phyloP scores from a whole-genome alignment of 2,113 vertebrate genomes.

The Malurus cyaneus region DNA sequence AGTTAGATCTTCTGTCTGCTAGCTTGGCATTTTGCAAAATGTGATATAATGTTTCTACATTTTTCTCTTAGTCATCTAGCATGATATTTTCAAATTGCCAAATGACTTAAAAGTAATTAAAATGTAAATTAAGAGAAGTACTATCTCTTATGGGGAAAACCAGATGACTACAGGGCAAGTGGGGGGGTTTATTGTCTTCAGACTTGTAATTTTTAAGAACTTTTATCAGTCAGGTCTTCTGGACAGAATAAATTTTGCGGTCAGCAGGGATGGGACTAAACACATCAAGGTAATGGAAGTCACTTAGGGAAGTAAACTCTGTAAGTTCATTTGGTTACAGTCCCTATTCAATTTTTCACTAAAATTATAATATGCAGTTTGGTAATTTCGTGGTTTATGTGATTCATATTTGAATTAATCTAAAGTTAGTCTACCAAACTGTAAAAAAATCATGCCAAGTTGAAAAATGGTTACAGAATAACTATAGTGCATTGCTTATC shows the following conservation, averaged over 20 bases:
- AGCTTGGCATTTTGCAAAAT: not conserved
- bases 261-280: not conserved
- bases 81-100: constrained; percentile 1
- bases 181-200: not conserved
- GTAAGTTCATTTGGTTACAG: not conserved
- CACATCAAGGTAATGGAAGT: not conserved
- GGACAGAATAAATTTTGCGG: not conserved
- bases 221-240: not conserved
- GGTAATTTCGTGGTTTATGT: not conserved
- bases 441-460: not conserved
- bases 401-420: not conserved
- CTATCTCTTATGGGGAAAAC: not conserved
- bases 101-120: constrained; percentile 29
- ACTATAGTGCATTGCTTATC: not conserved
- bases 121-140: constrained; percentile 26
- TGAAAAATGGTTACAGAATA: not conserved
- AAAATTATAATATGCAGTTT: not conserved
- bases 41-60: not conserved
- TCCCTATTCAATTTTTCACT: not conserved
- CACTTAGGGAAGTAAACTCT: not conserved
- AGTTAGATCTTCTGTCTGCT: not conserved
- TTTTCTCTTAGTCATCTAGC: not conserved
- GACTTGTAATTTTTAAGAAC: not conserved
- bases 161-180: not conserved
- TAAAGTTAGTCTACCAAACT: not conserved